A percentile compares a stretch with the other conserved stretches of the same genome.
Evolutionary conservation across 1,140 invertebrate genomes (phyloP).

Genomic region (Colletes latitarsis): DNA sequence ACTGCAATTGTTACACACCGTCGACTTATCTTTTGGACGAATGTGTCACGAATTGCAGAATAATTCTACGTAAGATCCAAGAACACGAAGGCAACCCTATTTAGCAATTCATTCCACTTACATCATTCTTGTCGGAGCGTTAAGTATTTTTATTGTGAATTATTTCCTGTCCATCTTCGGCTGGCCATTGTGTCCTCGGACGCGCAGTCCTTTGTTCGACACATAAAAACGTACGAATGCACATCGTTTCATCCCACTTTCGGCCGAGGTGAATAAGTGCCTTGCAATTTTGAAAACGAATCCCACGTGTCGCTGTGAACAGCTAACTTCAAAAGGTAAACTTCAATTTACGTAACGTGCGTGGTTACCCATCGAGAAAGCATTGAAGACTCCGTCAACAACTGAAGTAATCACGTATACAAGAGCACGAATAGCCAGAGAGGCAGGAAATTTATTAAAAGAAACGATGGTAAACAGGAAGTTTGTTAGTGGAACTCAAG

Average conservation of each 20-base stretch:
- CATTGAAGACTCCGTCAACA: neutral
- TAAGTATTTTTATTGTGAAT: too few relatives aligned
- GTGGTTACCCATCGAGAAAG: neutral
- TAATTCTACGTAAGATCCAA: too few relatives aligned
- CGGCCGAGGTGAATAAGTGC: neutral
- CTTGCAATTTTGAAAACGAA: neutral
- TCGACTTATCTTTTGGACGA: too few relatives aligned
- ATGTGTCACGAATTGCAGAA: too few relatives aligned
- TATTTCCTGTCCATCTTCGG: too few relatives aligned
- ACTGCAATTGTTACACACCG: too few relatives aligned
- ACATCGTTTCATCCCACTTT: constrained; percentile 3
- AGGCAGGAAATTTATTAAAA: neutral
- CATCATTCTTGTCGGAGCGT: too few relatives aligned
- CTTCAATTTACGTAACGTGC: constrained; percentile 28
- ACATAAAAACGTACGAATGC: neutral
- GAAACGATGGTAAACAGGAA: neutral
- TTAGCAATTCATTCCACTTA: too few relatives aligned
- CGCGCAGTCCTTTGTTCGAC: too few relatives aligned
- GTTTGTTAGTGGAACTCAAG: neutral
- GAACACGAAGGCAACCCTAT: too few relatives aligned
- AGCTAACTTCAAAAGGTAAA: constrained; percentile 12
- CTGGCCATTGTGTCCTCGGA: too few relatives aligned
- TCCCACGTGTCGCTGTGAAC: neutral
- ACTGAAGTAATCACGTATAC: neutral
- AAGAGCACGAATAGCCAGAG: neutral